Conservation (phyloP, 2,797 vertebrate genomes). For the Sebastolobus altivelis region DNA sequence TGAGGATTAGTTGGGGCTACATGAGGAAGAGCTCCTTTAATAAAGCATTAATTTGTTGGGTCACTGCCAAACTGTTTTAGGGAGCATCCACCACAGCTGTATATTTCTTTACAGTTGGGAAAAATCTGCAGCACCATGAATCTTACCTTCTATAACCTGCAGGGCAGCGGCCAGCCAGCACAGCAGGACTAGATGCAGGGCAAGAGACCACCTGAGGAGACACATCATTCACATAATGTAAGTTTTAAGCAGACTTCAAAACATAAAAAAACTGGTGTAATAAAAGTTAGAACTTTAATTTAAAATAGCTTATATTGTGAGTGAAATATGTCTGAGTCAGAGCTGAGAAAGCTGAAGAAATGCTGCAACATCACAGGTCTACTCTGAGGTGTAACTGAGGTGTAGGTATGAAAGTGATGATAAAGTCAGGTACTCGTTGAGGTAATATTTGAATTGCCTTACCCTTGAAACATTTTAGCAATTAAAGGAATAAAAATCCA, state of each 20-base stretch:
- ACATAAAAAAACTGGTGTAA: background rate
- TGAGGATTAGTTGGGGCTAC: background rate
- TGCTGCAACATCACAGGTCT: background rate
- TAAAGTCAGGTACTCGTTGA: background rate
- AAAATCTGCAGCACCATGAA: background rate
- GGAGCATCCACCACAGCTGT: background rate
- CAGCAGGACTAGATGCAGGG: slow-evolving; percentile 69
- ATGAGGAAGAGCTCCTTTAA: background rate
- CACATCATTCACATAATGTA: slow-evolving; percentile 29
- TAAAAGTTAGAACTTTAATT: background rate
- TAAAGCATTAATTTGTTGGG: background rate
- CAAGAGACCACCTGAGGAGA: slow-evolving; percentile 74
- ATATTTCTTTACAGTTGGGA: background rate
- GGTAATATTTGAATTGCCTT: slow-evolving; percentile 34
- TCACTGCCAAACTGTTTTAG: background rate
- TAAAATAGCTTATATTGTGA: fast-evolving
- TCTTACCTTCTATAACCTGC: slow-evolving; percentile 80
- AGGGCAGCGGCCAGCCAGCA: slow-evolving; percentile 65
- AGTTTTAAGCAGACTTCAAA: background rate
- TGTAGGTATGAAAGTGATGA: slow-evolving; percentile 13
- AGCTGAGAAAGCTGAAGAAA: background rate
- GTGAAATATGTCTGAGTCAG: background rate
- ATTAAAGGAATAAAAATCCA: slow-evolving; percentile 48
- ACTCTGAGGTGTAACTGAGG: slow-evolving; percentile 20
- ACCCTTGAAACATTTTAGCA: slow-evolving; percentile 77